A percentile compares a stretch with the other conserved stretches of the same genome.
These are phyloP conservation scores for Erethizon dorsatum DNA, from an alignment of 2,797 vertebrate species.

Conservation along the genomic window DNA sequence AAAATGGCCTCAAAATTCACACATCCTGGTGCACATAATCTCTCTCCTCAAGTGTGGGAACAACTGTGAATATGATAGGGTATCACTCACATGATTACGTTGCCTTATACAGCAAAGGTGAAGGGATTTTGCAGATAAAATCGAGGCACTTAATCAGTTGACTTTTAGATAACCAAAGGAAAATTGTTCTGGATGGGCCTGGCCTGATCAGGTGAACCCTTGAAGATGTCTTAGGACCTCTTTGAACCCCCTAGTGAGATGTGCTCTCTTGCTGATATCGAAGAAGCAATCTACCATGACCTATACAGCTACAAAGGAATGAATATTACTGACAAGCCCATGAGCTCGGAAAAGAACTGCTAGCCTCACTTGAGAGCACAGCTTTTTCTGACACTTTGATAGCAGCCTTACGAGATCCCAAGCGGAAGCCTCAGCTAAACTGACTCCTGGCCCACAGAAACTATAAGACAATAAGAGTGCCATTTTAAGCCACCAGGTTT, in stretches of 20 bases:
- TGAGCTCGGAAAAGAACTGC: neutral
- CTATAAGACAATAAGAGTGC: neutral
- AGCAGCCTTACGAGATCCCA: neutral
- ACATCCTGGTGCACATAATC: neutral
- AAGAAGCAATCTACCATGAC: neutral
- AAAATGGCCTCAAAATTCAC: neutral
- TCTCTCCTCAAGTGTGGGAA: neutral
- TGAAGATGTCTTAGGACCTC: neutral
- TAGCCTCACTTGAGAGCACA: neutral
- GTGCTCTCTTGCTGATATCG: neutral
- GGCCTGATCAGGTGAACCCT: neutral
- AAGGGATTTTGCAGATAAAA: neutral
- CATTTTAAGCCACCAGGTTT: neutral
- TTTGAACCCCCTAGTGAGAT: neutral
- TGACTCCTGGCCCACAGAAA: conserved; percentile 15
- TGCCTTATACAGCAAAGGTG: neutral
- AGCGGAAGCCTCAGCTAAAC: neutral
- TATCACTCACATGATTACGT: neutral
- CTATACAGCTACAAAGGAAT: neutral
- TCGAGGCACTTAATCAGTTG: neutral
- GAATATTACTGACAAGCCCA: neutral
- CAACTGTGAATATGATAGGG: neutral
- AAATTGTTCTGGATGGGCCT: neutral
- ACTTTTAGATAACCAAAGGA: neutral
- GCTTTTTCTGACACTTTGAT: neutral